Percentiles rank a stretch among this genome's conserved stretches.
Evolutionary conservation across 2,113 vertebrate species (phyloP).

Genomic region (Penelope pileata): DNA sequence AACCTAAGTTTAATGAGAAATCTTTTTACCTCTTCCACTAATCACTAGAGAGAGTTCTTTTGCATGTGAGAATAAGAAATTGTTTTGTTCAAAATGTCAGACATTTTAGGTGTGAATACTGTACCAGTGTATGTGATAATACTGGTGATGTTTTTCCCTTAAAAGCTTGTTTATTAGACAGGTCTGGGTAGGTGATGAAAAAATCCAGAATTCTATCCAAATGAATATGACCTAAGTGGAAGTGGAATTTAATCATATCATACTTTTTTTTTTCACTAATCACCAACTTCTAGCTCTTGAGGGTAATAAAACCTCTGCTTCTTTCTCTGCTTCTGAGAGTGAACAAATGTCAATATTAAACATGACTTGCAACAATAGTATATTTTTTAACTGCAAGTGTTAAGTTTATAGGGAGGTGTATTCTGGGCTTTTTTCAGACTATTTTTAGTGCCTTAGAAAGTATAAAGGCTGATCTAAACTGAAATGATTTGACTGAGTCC

Average conservation of each 20-base stretch:
- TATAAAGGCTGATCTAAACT: neutral
- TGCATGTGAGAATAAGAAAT: neutral
- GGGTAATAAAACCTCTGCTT: neutral
- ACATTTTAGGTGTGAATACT: neutral
- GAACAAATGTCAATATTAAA: neutral
- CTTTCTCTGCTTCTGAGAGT: neutral
- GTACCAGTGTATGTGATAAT: neutral
- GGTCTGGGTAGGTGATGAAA: neutral
- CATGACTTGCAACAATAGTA: neutral
- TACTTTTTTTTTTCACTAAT: neutral
- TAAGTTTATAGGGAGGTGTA: neutral
- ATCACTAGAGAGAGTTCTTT: neutral
- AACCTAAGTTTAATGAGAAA: neutral
- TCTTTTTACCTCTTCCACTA: neutral
- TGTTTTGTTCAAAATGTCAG: neutral
- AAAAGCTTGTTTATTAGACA: neutral
- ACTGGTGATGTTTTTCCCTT: neutral
- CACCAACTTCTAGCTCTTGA: neutral
- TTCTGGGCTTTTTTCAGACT: neutral
- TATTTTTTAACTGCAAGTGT: neutral
- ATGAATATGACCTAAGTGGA: neutral
- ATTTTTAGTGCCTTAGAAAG: neutral
- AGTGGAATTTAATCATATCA: neutral
- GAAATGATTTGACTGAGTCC: neutral
- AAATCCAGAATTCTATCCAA: neutral